phyloP scores from a whole-genome alignment of 1,140 invertebrate species.

The Lasioglossum baleicum region DNA sequence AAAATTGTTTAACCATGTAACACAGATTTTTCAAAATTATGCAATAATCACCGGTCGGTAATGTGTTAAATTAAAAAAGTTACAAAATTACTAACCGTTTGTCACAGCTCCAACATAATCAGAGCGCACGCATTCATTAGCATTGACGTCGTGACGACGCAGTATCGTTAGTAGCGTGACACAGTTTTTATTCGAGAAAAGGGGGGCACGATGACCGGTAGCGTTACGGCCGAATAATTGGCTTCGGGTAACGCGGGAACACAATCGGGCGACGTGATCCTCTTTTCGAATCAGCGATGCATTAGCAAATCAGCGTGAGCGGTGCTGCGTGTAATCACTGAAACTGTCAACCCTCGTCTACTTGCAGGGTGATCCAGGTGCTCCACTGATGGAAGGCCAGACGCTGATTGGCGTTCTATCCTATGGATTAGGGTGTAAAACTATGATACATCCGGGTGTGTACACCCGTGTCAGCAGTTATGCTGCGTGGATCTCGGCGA shows the following conservation, averaged over 20 bases:
- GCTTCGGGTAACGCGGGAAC: too few species aligned
- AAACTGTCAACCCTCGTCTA: conserved; percentile 44
- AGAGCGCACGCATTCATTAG: too few species aligned
- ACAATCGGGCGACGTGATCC: neutral
- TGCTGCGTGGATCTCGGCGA: conserved; percentile 78
- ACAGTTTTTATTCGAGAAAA: too few species aligned
- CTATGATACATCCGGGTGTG: conserved; percentile 84
- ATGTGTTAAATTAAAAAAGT: too few species aligned
- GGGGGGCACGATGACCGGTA: neutral
- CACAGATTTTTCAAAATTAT: too few species aligned
- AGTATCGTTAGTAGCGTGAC: too few species aligned
- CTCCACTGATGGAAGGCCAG: conserved; percentile 80
- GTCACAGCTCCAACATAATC: too few species aligned
- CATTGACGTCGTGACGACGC: too few species aligned
- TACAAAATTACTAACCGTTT: too few species aligned
- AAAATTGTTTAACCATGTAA: too few species aligned
- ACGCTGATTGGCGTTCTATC: conserved; percentile 85
- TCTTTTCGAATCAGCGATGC: neutral
- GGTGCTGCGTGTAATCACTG: conserved; percentile 23
- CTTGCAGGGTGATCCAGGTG: conserved; percentile 81
- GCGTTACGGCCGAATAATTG: neutral
- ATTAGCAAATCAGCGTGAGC: neutral
- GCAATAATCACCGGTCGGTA: too few species aligned
- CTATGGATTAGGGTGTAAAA: conserved; percentile 87
- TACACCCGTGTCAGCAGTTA: conserved; percentile 85